Evolutionary conservation across 2,888 invertebrate species (phyloP).

Genomic region (Orthosia cruda): DNA sequence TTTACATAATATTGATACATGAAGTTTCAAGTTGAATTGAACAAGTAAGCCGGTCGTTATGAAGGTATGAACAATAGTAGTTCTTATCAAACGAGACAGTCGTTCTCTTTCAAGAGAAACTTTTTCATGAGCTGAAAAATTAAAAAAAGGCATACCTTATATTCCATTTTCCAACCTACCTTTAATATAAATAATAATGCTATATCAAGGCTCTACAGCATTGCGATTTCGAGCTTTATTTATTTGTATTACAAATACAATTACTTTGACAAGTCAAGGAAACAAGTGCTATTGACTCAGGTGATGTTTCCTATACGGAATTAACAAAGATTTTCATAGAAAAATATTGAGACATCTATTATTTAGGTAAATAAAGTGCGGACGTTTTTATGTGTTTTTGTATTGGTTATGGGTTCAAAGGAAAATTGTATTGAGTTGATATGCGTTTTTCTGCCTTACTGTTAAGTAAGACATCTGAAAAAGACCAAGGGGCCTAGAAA

Average conservation of each 20-base stretch:
- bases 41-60: background rate
- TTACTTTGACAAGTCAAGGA: conserved; percentile 47
- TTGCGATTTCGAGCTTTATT: conserved; percentile 44
- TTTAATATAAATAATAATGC: background rate
- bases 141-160: background rate
- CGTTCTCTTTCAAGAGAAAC: background rate
- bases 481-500: too few species aligned
- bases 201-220: too few species aligned
- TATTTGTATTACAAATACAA: conserved; percentile 67
- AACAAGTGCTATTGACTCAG: conserved; percentile 68
- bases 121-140: background rate
- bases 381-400: conserved; percentile 44
- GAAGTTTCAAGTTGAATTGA: background rate
- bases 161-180: background rate
- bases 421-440: background rate
- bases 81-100: background rate
- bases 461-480: background rate
- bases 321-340: conserved; percentile 34
- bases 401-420: conserved; percentile 2
- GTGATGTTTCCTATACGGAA: conserved; percentile 59
- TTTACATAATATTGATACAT: background rate
- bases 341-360: conserved; percentile 57
- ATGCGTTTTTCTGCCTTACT: background rate
- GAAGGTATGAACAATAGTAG: background rate
- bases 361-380: conserved; percentile 55